Base-by-base conservation (phyloP, 1,140 invertebrate genomes). In the Oreohelix idahoensis region DNA sequence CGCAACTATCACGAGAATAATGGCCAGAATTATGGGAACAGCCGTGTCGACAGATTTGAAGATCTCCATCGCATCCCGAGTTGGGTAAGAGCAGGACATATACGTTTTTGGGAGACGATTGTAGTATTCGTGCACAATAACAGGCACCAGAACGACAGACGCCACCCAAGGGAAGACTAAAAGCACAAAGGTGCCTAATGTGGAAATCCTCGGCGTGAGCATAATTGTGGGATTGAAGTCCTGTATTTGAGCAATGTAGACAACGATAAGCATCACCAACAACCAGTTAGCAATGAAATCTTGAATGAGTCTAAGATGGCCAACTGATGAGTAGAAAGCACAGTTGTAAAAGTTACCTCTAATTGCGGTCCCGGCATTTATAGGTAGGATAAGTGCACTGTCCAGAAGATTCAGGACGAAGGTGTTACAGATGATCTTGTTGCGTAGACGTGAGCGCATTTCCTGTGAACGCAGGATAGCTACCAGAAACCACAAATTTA, bases 281-380 rank as follows among this genome's bases (percentile, higher is more conserved):
- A 42, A 42, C 71, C 71, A 73, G 38, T 73, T 73, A 5, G 36
- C 36, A 23, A 73, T 42, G n/a, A 73, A 73, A 42, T 73, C 71
- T 73, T 73, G 71, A 39, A 42, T 39, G 36, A 73, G 1, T 0
- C 20, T 1, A n/a, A 73, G 0, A 26, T 39, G 8, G 2, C 20
- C 5, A 8, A 66, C 51, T 8, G 32, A 11, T 66, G 63, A 32
- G 29, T 32, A 17, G 29, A 32, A 23, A 35, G 1, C 5, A 32
- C 63, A 66, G 63, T 10, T 13, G 26, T 58, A 58, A 58, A 13
- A 8, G 13, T 58, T 8, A 23, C 53, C 53, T 58, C 4, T 15
- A 58, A 23, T n/a, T 10, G 15, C 51, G 8, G 51, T 23, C 5
- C 5, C 5, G 42, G 51, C 51, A 58, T 2, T 26, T 2, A 66